These are phyloP conservation scores for Cynocephalus volans DNA, from an alignment of 2,113 vertebrate genomes.

Conservation along the genomic window DNA sequence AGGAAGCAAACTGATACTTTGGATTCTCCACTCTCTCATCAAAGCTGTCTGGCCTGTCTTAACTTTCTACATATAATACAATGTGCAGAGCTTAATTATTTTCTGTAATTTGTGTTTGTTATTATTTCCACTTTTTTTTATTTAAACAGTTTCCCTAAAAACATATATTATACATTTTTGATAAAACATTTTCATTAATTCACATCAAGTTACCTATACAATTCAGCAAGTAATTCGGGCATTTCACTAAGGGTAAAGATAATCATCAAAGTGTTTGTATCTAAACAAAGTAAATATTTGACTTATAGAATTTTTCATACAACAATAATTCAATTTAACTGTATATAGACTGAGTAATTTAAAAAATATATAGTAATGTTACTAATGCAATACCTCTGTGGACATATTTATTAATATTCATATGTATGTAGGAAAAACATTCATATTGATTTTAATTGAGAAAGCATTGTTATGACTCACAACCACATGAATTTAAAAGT, in stretches of 20 bases:
- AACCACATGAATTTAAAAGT: background rate
- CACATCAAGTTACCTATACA: background rate
- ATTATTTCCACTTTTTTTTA: background rate
- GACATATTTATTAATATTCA: background rate
- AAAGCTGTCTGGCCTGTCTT: background rate
- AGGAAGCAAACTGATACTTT: background rate
- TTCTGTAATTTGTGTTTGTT: background rate
- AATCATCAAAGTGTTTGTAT: background rate
- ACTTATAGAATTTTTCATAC: background rate
- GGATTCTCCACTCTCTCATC: background rate
- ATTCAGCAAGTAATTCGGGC: background rate
- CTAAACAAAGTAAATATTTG: background rate
- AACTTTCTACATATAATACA: background rate
- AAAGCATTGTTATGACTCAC: background rate
- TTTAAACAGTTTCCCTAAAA: background rate
- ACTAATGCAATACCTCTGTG: background rate
- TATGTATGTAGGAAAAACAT: background rate
- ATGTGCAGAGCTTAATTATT: background rate
- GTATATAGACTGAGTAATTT: background rate
- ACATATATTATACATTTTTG: background rate
- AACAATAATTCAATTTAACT: background rate
- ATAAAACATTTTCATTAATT: background rate
- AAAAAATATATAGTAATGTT: background rate
- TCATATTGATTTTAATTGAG: background rate
- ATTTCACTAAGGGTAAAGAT: background rate